Base-by-base conservation (phyloP, 2,113 vertebrate species). In the Zosterops borbonicus region DNA sequence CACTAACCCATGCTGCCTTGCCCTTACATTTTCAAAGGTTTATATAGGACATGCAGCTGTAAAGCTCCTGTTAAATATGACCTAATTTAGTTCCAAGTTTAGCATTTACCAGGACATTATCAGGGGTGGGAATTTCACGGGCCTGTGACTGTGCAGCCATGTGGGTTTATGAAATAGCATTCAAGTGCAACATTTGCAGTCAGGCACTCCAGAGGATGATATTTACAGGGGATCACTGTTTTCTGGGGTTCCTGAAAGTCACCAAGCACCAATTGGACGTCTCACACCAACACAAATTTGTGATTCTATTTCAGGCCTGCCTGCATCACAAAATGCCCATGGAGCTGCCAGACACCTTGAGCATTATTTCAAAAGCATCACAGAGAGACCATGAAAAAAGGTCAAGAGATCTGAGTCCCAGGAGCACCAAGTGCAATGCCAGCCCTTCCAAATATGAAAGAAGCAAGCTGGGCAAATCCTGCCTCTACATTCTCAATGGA, bases 31-130 rank as follows among this genome's bases (percentile, higher is more conserved):
- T 85, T 77, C 75, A 80, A 55, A 91, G 55, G 59, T 73, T 92
- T 93, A 81, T 93, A 47, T 63, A 88, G 67, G 70, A 73, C 90
- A 90, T 47, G 63, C 50, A 91, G 50, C 70, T 87, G 77, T 59
- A 73, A 87, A 64, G n/a, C 29, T 95, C 53, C 70, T 62, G 82
- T 77, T 90, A 92, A 94, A 77, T 74, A 84, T 31, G 79, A 95
- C 85, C 84, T 91, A 88, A 95, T 94, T 95, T 86, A 63, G 8
- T 74, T 90, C 87, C 73, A 95, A 92, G 87, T 85, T 96, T 88
- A 97, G 83, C 55, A 92, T 69, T 69, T 91, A 73, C 44, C 68
- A 88, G 82, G 84, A 92, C 58, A 69, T 49, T 73, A 85, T 89
- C 77, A 82, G 81, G 35, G 49, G 74, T 49, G 58, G 49, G 53